These are phyloP conservation scores for Rhinoptilus africanus DNA, from an alignment of 2,113 vertebrate species.

Conservation along the genomic window DNA sequence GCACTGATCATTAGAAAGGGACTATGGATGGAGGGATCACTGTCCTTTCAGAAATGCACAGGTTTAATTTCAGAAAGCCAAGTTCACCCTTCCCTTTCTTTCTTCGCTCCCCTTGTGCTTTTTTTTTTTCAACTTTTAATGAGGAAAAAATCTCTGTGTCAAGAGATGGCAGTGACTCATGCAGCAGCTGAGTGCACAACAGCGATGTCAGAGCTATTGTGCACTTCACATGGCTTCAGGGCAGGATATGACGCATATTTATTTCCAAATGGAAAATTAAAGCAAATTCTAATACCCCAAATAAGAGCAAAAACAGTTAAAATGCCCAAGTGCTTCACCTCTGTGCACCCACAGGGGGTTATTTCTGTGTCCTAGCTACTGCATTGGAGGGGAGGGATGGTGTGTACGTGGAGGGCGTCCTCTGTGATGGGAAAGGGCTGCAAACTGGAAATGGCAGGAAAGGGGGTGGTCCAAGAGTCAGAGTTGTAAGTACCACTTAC, in stretches of 20 bases:
- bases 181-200: background rate
- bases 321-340: background rate
- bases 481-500: background rate
- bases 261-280: background rate
- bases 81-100: background rate
- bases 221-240: background rate
- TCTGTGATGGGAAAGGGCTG: background rate
- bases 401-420: no score
- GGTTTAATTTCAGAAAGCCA: background rate
- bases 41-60: background rate
- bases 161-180: background rate
- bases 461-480: fast-evolving
- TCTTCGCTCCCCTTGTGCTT: background rate
- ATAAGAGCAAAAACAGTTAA: background rate
- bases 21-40: background rate
- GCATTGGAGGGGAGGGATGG: background rate
- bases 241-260: background rate
- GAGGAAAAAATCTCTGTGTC: background rate
- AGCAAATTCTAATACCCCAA: background rate
- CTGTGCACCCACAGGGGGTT: background rate
- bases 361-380: background rate
- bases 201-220: background rate
- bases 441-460: background rate
- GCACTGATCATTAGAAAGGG: background rate
- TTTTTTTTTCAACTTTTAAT: background rate